phyloP scores from a whole-genome alignment of 2,113 vertebrate genomes.

The Etheostoma spectabile region DNA sequence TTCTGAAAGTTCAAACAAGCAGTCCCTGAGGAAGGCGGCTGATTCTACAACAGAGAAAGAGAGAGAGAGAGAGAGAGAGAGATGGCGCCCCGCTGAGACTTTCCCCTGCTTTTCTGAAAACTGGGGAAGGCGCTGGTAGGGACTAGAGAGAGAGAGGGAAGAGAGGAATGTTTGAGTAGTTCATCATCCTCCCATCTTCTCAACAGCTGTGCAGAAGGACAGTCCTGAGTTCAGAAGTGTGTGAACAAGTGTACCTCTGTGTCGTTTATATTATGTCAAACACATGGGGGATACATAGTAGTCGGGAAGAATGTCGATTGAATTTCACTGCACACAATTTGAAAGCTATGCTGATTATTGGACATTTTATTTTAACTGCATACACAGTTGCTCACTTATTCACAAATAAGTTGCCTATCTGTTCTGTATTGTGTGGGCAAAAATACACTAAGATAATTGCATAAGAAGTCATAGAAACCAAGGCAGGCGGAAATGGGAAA shows the following conservation, averaged over 20 bases:
- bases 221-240: constrained; percentile 30
- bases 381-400: neutral
- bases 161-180: constrained; percentile 58
- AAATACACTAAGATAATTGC: neutral
- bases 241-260: constrained; percentile 36
- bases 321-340: constrained; percentile 4
- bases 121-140: constrained; percentile 39
- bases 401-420: neutral
- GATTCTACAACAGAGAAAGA: constrained; percentile 57
- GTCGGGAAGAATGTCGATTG: constrained; percentile 8
- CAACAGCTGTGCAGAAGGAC: constrained; percentile 68
- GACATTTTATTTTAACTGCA: neutral
- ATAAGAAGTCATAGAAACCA: neutral
- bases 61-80: constrained; percentile 18
- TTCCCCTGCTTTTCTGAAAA: constrained; percentile 53
- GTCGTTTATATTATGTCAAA: constrained; percentile 43
- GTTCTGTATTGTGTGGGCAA: neutral
- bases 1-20: constrained; percentile 76
- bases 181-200: constrained; percentile 71
- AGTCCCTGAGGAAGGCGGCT: constrained; percentile 64
- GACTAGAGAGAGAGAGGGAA: neutral
- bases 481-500: neutral
- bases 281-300: constrained; percentile 17
- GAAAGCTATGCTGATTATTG: neutral
- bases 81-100: constrained; percentile 44